Percentiles rank a stretch among this genome's conserved stretches.
Conservation (phyloP, 2,888 invertebrate genomes). For the Ectobius pallidus region DNA sequence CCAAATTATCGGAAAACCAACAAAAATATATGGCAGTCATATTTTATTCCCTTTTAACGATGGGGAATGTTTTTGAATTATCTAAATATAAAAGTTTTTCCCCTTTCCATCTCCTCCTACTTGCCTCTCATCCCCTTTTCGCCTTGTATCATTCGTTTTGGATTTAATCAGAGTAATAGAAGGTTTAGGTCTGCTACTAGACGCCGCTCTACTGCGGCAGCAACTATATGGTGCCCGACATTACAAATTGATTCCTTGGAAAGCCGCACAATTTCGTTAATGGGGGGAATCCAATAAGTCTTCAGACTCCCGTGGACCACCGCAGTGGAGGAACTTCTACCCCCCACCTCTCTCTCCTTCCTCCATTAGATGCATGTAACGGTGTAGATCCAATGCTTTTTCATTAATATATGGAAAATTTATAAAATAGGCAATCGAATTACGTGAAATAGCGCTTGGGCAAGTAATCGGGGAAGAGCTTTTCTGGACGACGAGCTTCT, state of each 20-base stretch:
- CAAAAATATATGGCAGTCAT: constrained; percentile 33
- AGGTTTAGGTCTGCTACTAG: constrained; percentile 37
- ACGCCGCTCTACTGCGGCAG: neutral
- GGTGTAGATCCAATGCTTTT: constrained; percentile 37
- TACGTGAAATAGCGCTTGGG: constrained; percentile 35
- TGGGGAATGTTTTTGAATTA: constrained; percentile 34
- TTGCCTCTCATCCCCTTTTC: constrained; percentile 9
- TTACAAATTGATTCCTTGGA: constrained; percentile 44
- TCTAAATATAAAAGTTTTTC: constrained; percentile 30
- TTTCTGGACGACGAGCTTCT: constrained; percentile 23
- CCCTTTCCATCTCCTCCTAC: neutral
- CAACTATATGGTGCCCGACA: constrained; percentile 34
- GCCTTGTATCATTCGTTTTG: constrained; percentile 42
- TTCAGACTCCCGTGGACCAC: constrained; percentile 26
- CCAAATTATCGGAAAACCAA: constrained; percentile 31
- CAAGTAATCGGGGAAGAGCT: constrained; percentile 40
- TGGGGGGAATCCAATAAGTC: constrained; percentile 42
- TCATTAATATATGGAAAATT: constrained; percentile 44
- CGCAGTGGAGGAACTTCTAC: constrained; percentile 4
- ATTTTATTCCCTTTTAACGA: constrained; percentile 33
- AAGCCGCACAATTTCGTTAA: constrained; percentile 43
- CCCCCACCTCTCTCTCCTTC: neutral
- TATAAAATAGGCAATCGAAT: constrained; percentile 43
- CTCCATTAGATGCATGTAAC: constrained; percentile 35
- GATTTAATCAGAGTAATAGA: constrained; percentile 45